phyloP scores from a whole-genome alignment of 2,888 invertebrate species.

The Catocala nupta region DNA sequence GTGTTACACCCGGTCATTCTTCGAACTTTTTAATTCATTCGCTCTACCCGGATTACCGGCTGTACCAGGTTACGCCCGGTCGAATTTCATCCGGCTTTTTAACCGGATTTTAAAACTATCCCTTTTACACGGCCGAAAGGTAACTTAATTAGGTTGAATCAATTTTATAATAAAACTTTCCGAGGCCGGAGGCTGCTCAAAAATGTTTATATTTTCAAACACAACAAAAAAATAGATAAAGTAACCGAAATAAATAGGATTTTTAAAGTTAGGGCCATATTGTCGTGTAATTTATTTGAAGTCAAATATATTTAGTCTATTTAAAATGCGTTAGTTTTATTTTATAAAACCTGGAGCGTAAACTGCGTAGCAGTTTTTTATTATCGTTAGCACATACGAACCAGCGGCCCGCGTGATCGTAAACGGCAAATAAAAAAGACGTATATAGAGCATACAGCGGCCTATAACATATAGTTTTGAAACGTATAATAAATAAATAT shows the following conservation, averaged over 20 bases:
- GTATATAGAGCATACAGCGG: too few relatives aligned
- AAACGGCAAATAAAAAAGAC: too few relatives aligned
- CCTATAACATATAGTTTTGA: too few relatives aligned
- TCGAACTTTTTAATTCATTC: conserved; percentile 62
- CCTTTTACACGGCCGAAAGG: conserved; percentile 56
- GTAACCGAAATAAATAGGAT: conserved; percentile 8
- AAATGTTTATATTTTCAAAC: conserved; percentile 13
- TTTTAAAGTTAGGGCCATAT: conserved; percentile 1
- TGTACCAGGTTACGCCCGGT: conserved; percentile 53
- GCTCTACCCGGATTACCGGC: conserved; percentile 57
- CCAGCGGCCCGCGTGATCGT: too few relatives aligned
- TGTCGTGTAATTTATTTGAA: background rate
- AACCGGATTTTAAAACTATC: conserved; percentile 59
- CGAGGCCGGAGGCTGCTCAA: conserved; percentile 7
- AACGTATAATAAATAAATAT: too few relatives aligned
- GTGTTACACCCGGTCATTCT: conserved; percentile 59
- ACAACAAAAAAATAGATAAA: conserved; percentile 3
- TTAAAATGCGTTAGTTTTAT: too few relatives aligned
- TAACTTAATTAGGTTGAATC: conserved; percentile 55
- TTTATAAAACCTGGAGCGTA: too few relatives aligned
- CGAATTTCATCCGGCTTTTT: conserved; percentile 45
- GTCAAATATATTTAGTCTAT: too few relatives aligned
- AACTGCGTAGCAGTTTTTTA: too few relatives aligned
- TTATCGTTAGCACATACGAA: too few relatives aligned
- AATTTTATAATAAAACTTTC: conserved; percentile 31